These are phyloP conservation scores for Lycodopsis pacificus DNA, from an alignment of 2,797 vertebrate genomes.

Conservation along the genomic window DNA sequence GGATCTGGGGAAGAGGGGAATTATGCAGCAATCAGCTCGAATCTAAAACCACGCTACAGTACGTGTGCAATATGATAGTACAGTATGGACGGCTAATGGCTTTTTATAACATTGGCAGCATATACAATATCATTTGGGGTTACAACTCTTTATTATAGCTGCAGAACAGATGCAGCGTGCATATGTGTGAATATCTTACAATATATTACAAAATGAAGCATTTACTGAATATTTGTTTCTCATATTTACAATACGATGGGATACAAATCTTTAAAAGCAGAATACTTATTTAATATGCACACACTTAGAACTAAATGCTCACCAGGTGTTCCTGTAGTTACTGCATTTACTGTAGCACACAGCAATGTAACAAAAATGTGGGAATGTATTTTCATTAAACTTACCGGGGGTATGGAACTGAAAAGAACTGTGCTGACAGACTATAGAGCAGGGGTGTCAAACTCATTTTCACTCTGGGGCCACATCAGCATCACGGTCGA, in stretches of 20 bases:
- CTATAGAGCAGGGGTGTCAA: too few relatives aligned
- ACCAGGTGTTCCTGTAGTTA: constrained; percentile 18
- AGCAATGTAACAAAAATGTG: constrained; percentile 1
- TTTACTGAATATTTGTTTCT: not conserved
- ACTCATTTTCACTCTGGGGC: too few relatives aligned
- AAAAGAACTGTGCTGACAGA: not conserved
- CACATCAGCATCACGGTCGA: too few relatives aligned
- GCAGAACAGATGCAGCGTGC: constrained; percentile 29
- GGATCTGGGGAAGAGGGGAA: constrained; percentile 55
- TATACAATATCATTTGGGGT: constrained; percentile 37
- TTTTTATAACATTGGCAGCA: constrained; percentile 32
- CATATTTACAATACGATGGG: constrained; percentile 9
- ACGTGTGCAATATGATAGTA: constrained; percentile 42
- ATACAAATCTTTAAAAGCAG: constrained; percentile 16
- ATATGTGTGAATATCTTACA: constrained; percentile 11
- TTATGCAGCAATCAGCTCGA: constrained; percentile 58
- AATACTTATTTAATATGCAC: constrained; percentile 11
- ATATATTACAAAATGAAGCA: not conserved
- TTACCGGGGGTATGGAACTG: not conserved
- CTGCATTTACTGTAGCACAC: not conserved
- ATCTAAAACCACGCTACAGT: constrained; percentile 40
- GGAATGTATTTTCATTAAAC: constrained; percentile 3
- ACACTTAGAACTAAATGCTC: constrained; percentile 16
- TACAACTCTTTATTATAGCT: constrained; percentile 23
- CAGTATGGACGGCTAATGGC: constrained; percentile 47